Percentiles rank a stretch among this genome's conserved stretches.
phyloP scores from a whole-genome alignment of 2,113 vertebrate genomes.

The Prinia subflava region DNA sequence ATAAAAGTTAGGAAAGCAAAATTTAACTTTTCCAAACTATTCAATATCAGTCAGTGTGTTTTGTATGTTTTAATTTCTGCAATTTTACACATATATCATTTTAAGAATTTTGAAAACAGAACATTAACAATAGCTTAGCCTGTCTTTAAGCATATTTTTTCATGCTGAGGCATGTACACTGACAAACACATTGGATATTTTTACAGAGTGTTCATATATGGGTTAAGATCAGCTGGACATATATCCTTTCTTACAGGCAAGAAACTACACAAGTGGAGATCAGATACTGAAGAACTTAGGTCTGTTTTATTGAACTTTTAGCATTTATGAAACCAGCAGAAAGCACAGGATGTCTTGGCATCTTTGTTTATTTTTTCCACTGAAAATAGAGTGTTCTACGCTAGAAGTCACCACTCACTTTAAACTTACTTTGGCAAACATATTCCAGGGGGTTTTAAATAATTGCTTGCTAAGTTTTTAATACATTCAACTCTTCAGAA shows the following conservation, averaged over 20 bases:
- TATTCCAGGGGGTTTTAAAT: not conserved
- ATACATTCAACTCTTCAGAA: not conserved
- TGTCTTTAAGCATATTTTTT: not conserved
- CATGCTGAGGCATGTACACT: not conserved
- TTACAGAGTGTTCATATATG: not conserved
- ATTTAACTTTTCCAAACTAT: not conserved
- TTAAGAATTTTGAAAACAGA: not conserved
- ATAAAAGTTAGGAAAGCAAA: not conserved
- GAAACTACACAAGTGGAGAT: not conserved
- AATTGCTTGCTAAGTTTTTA: not conserved
- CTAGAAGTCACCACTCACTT: rapidly evolving
- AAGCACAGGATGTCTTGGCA: not conserved
- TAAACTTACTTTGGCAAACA: not conserved
- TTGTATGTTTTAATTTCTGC: not conserved
- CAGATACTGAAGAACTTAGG: not conserved
- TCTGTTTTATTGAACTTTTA: not conserved
- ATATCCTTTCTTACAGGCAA: not conserved
- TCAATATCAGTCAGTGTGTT: not conserved
- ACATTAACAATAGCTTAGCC: not conserved
- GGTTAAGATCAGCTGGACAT: not conserved
- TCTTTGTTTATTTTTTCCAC: not conserved
- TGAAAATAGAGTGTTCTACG: not conserved
- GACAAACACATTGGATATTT: not conserved
- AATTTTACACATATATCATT: rapidly evolving
- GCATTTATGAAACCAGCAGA: not conserved